Conservation (phyloP, 2,113 vertebrate genomes). For the Vidua chalybeata region DNA sequence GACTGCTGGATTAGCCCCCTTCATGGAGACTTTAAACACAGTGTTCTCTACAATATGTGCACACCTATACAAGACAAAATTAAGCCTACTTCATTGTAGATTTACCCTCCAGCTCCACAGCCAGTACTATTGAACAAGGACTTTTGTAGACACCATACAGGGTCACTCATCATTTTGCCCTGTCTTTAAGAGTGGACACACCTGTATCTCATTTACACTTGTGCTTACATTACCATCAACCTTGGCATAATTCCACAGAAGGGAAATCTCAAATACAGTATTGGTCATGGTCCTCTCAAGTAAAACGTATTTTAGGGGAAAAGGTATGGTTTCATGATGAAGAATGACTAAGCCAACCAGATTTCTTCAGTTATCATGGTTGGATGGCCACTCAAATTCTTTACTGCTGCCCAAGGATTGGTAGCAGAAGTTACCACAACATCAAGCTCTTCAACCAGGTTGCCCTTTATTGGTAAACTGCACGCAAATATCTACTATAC, state of each 20-base stretch:
- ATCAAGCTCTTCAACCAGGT: fast-evolving
- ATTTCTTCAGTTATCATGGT: background rate
- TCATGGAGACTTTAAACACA: background rate
- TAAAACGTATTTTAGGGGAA: background rate
- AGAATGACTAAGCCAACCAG: background rate
- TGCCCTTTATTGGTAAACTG: background rate
- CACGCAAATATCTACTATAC: background rate
- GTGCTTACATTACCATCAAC: background rate
- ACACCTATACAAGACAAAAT: background rate
- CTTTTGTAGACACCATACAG: background rate
- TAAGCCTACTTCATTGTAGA: background rate
- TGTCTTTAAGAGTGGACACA: background rate
- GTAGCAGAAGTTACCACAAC: fast-evolving
- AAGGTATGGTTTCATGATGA: background rate
- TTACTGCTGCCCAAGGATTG: background rate
- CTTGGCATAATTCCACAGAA: background rate
- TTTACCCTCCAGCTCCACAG: background rate
- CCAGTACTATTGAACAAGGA: background rate
- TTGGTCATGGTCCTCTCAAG: background rate
- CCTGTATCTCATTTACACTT: background rate
- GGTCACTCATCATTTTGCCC: background rate
- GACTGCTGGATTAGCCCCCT: background rate
- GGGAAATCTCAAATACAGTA: background rate
- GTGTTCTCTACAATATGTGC: background rate
- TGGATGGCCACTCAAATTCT: background rate